A percentile compares a stretch with the other conserved stretches of the same genome.
phyloP scores from a whole-genome alignment of 2,888 invertebrate species.

The Drosophila leonis region DNA sequence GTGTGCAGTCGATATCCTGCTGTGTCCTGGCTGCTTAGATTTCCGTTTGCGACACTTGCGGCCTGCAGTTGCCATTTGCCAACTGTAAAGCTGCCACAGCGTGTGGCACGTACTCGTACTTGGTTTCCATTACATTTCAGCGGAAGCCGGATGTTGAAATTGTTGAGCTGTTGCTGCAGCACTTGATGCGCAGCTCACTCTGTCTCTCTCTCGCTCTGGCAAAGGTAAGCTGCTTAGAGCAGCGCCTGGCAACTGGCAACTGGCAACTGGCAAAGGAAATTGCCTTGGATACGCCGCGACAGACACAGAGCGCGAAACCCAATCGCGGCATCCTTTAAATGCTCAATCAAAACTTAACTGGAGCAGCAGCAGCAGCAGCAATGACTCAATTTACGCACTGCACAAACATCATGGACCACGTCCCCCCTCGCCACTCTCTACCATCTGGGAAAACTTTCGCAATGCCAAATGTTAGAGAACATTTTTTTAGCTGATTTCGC shows the following conservation, averaged over 20 bases:
- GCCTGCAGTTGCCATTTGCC: conserved; percentile 47
- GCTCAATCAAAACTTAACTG: conserved; percentile 74
- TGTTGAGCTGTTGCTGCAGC: conserved; percentile 73
- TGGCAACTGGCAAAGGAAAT: conserved; percentile 46
- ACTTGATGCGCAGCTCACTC: conserved; percentile 21
- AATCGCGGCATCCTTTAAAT: conserved; percentile 64
- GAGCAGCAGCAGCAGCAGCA: conserved; percentile 21
- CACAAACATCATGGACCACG: conserved; percentile 19
- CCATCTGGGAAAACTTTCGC: conserved; percentile 45
- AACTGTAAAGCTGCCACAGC: conserved; percentile 60
- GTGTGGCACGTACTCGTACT: conserved; percentile 55
- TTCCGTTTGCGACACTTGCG: conserved; percentile 68
- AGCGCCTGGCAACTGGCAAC: conserved; percentile 34
- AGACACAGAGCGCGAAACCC: conserved; percentile 48
- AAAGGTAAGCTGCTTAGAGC: conserved; percentile 66
- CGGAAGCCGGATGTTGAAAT: conserved; percentile 78
- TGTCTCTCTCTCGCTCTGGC: conserved; percentile 1
- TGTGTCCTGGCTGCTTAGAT: conserved; percentile 58
- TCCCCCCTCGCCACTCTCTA: background rate
- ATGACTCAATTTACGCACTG: conserved; percentile 68
- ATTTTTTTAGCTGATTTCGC: conserved; percentile 32
- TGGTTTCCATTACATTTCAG: conserved; percentile 78
- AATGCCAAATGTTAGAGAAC: conserved; percentile 38
- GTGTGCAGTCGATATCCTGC: conserved; percentile 59
- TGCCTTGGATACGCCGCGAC: conserved; percentile 52